These are phyloP conservation scores for Ceratosolen solmsi DNA, from an alignment of 1,140 invertebrate genomes.

Conservation along the genomic window DNA sequence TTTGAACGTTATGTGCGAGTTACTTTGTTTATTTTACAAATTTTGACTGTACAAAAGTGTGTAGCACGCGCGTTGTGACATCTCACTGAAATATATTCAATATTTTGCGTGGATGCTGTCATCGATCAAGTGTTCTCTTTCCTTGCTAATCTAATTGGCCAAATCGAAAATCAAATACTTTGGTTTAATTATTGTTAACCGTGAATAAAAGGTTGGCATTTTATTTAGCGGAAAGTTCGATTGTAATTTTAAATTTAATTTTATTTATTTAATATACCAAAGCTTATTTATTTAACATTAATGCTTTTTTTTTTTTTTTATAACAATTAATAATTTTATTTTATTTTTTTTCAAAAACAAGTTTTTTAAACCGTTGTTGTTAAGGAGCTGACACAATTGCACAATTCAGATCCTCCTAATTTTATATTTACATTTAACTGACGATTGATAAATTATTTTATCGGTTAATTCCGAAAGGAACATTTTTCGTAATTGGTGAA, in stretches of 20 bases:
- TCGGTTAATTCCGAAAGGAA: too few species aligned
- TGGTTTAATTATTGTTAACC: neutral
- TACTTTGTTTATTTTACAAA: neutral
- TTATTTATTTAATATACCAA: neutral
- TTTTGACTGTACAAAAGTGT: neutral
- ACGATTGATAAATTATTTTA: too few species aligned
- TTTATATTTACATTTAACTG: too few species aligned
- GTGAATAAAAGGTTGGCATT: neutral
- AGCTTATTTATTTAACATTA: neutral
- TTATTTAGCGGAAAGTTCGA: neutral
- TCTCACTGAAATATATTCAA: neutral
- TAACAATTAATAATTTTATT: too few species aligned
- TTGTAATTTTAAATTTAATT: constrained; percentile 1
- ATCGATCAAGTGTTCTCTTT: neutral
- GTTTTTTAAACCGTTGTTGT: neutral
- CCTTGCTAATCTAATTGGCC: too few species aligned
- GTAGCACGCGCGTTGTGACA: neutral
- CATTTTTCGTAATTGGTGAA: too few species aligned
- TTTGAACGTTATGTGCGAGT: neutral
- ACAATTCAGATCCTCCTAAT: too few species aligned
- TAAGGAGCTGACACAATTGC: too few species aligned
- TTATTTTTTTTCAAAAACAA: neutral
- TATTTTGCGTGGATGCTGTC: neutral
- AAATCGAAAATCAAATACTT: too few species aligned
- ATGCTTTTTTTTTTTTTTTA: neutral